Evolutionary conservation across 2,888 invertebrate species (phyloP).

Genomic region (Tetragonisca angustula): DNA sequence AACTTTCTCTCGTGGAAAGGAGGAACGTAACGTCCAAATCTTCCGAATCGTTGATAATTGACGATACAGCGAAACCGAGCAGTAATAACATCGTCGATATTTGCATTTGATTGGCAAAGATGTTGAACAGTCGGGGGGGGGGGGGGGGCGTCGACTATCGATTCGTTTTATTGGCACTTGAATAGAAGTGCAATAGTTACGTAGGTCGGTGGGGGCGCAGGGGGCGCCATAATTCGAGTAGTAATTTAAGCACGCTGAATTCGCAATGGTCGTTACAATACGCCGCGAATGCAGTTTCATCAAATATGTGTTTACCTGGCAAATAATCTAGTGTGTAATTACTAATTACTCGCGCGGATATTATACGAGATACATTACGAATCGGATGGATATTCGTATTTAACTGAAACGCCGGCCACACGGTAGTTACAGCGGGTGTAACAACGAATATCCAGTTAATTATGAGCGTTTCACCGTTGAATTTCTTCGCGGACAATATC

Average conservation of each 20-base stretch:
- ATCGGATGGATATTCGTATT: constrained; percentile 34
- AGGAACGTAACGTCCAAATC: neutral
- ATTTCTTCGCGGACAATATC: neutral
- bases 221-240: constrained; percentile 48
- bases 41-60: neutral
- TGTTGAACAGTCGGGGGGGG: neutral
- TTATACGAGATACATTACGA: constrained; percentile 49
- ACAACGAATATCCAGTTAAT: constrained; percentile 30
- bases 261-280: constrained; percentile 60
- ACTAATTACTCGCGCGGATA: constrained; percentile 60
- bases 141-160: constrained; percentile 24
- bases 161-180: constrained; percentile 23
- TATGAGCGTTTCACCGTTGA: neutral
- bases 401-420: constrained; percentile 15
- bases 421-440: neutral
- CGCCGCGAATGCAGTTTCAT: constrained; percentile 57
- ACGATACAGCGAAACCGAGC: neutral
- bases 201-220: neutral
- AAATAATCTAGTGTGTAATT: constrained; percentile 65
- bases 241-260: constrained; percentile 59
- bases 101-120: neutral
- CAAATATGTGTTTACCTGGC: constrained; percentile 63
- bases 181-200: constrained; percentile 19
- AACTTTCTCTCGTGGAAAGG: too few relatives aligned
- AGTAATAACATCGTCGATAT: neutral